A percentile compares a stretch with the other conserved stretches of the same genome.
Conservation (phyloP, 2,113 vertebrate species). For the Potamarius usumacintae region DNA sequence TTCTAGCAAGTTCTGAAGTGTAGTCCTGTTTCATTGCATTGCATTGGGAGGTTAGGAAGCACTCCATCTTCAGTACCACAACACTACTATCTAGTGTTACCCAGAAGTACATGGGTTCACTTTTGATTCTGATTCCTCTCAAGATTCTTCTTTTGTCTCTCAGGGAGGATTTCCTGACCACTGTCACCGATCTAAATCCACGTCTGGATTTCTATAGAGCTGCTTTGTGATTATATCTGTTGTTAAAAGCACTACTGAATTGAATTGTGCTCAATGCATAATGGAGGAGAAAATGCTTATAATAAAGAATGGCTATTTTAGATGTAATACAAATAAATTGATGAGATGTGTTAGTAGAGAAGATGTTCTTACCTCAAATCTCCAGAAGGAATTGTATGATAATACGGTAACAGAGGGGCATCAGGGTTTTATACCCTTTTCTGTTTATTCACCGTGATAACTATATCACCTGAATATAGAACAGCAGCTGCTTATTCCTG, state of each 20-base stretch:
- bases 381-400: neutral
- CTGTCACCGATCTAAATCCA: neutral
- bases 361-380: slow-evolving; percentile 3
- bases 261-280: neutral
- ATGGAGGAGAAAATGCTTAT: neutral
- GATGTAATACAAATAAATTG: neutral
- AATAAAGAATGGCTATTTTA: neutral
- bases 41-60: neutral
- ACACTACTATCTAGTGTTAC: neutral
- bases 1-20: neutral
- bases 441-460: neutral
- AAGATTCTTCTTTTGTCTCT: neutral
- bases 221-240: neutral
- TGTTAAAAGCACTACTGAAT: neutral
- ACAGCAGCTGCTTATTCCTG: neutral
- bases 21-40: neutral
- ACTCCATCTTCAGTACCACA: neutral
- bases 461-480: neutral
- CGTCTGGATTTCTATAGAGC: neutral
- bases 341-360: neutral
- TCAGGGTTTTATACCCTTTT: slow-evolving; percentile 7
- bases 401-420: too few species aligned
- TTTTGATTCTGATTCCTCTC: neutral
- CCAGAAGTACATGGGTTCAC: neutral
- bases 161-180: neutral